Conservation (phyloP, 1,140 invertebrate species). For the Mercenaria mercenaria region DNA sequence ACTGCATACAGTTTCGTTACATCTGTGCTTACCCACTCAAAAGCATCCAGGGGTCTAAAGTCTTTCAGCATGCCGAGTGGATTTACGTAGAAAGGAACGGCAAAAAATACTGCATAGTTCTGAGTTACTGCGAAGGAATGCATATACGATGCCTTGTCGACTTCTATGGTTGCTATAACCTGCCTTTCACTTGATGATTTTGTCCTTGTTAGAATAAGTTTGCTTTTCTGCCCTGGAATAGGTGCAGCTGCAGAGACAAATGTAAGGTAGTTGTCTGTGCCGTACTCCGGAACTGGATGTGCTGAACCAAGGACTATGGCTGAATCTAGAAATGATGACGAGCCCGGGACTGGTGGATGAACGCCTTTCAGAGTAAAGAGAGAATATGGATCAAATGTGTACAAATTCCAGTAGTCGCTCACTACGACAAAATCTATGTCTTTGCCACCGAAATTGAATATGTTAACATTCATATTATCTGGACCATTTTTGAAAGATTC, state of each 20-base stretch:
- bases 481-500: conserved; percentile 75
- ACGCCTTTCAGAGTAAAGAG: conserved; percentile 70
- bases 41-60: conserved; percentile 72
- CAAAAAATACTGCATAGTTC: conserved; percentile 79
- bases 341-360: conserved; percentile 1
- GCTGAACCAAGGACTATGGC: conserved; percentile 77
- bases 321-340: conserved; percentile 45
- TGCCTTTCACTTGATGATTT: conserved; percentile 71
- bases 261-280: conserved; percentile 73
- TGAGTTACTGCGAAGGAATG: conserved; percentile 81
- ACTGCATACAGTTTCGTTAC: conserved; percentile 74
- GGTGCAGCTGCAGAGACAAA: conserved; percentile 75
- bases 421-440: conserved; percentile 74
- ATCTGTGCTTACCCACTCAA: conserved; percentile 74
- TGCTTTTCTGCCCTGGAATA: conserved; percentile 67
- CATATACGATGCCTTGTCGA: conserved; percentile 80
- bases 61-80: conserved; percentile 71
- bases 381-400: conserved; percentile 73
- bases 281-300: conserved; percentile 78
- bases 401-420: conserved; percentile 82
- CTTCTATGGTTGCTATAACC: conserved; percentile 73
- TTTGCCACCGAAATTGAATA: conserved; percentile 69
- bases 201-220: conserved; percentile 75
- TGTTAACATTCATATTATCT: conserved; percentile 83
- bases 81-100: conserved; percentile 79